Base-by-base conservation (phyloP, 2,797 vertebrate species). In the Hafferia zeledoni region DNA sequence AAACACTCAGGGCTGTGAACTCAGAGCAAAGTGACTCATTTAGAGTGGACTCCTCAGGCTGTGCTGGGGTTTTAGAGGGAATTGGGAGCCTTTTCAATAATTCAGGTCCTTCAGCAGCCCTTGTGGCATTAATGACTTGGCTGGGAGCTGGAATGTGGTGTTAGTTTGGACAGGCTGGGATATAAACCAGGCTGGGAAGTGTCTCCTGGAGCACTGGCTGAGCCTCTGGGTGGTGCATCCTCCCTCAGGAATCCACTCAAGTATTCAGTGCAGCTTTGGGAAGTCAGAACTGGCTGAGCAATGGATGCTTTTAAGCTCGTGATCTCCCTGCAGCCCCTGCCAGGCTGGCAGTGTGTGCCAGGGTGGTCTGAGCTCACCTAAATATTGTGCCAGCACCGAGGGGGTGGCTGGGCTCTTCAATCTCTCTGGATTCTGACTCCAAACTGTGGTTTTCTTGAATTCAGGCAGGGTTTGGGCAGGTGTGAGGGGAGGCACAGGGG, bases 101-200 rank as follows among this genome's bases (percentile, higher is more conserved):
- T 33, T n/a, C 49, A 39, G 60, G 16, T 71, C 8, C 6, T 33
- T 68, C 43, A 41, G 41, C 78, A 31, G 68, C 33, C 65, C 60
- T 83, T 18, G 57, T 9, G 24, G 75, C 71, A 15, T 50, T 77
- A 27, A 23, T 63, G 64, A 25, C 65, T 33, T 23, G 43, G 91
- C 6, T 39, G 70, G 53, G n/a, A 25, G 43, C 64, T 49, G 16
- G 33, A 13, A 30, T 52, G 87, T 6, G 4, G 49, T 7, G 44
- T 63, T 94, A 93, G 3, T 93, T 95, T 94, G 18, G 94, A 60
- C 88, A 91, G 83, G 33, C 56, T 64, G 83, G 59, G 90, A 64
- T 74, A 25, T 33, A 44, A 87, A 83, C 2, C 91, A 93, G 93
- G 35, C 90, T 50, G 44, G 90, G 63, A 90, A n/a, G 20, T 27